phyloP scores from a whole-genome alignment of 2,888 invertebrate species.

The Pseudococcus jackbeardsleyi region DNA sequence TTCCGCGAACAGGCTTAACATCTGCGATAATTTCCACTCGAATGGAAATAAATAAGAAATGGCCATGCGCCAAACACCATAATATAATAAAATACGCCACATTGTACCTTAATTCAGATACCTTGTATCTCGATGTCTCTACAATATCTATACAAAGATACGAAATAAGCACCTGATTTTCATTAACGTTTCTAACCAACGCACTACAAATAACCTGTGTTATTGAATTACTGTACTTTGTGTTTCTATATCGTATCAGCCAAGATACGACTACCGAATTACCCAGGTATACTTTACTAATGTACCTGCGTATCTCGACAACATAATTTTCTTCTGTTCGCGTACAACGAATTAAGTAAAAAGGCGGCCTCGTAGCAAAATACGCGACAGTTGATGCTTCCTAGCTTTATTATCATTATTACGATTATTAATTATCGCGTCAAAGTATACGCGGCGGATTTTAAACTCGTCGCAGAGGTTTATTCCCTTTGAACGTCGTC shows the following conservation, averaged over 20 bases:
- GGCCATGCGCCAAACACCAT: constrained; percentile 46
- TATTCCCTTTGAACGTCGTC: neutral
- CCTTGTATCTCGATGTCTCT: too few species aligned
- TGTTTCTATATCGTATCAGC: too few species aligned
- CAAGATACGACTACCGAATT: too few species aligned
- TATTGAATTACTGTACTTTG: neutral
- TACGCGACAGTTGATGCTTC: neutral
- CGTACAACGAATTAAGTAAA: neutral
- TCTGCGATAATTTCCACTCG: constrained; percentile 52
- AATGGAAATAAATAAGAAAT: constrained; percentile 50
- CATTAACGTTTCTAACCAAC: neutral
- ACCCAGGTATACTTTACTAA: too few species aligned
- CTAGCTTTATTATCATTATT: neutral
- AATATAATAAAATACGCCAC: neutral
- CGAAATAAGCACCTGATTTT: neutral
- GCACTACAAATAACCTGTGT: neutral
- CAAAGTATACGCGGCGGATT: neutral
- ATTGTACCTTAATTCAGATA: neutral
- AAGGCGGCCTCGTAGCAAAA: neutral
- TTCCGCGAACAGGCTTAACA: constrained; percentile 27
- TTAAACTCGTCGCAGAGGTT: neutral
- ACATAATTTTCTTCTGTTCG: too few species aligned
- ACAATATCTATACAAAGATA: neutral
- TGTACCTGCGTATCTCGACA: too few species aligned
- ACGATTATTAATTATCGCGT: constrained; percentile 12